These are phyloP conservation scores for Alces alces DNA, from an alignment of 2,113 vertebrate genomes.

Conservation along the genomic window DNA sequence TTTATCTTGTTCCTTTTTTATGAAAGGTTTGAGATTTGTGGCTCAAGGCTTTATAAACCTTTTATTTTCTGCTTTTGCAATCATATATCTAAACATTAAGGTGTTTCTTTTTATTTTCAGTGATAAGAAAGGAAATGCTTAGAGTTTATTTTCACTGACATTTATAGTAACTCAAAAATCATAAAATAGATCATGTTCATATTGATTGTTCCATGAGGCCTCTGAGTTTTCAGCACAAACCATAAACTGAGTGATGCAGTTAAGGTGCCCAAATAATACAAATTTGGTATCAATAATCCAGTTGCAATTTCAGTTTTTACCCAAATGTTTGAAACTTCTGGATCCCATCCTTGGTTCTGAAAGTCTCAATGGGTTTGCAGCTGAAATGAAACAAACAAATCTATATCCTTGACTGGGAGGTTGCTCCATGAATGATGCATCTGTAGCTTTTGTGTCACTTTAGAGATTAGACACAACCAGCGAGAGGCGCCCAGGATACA, in stretches of 20 bases:
- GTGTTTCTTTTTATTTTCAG: conserved; percentile 49
- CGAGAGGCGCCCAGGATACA: background rate
- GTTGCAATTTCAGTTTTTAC: conserved; percentile 35
- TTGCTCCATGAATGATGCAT: conserved; percentile 43
- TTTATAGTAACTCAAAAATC: conserved; percentile 53
- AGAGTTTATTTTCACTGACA: conserved; percentile 39
- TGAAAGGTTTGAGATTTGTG: conserved; percentile 33
- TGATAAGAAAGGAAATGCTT: conserved; percentile 41
- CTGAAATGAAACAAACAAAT: conserved; percentile 53
- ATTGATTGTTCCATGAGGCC: conserved; percentile 2
- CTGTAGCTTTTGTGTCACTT: conserved; percentile 30
- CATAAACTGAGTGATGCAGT: conserved; percentile 10
- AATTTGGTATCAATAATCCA: conserved; percentile 45
- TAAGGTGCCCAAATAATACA: conserved; percentile 32
- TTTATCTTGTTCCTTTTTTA: background rate
- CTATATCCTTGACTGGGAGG: conserved; percentile 33
- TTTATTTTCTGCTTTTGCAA: conserved; percentile 38
- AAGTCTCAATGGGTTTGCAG: conserved; percentile 57
- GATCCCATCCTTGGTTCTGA: conserved; percentile 24
- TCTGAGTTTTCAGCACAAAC: conserved; percentile 22
- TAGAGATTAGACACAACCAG: conserved; percentile 28
- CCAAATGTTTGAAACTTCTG: conserved; percentile 33
- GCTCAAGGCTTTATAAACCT: background rate
- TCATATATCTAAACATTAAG: conserved; percentile 34
- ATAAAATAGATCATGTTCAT: conserved; percentile 16